phyloP scores from a whole-genome alignment of 2,888 invertebrate genomes.

The Dermolepida albohirtum region DNA sequence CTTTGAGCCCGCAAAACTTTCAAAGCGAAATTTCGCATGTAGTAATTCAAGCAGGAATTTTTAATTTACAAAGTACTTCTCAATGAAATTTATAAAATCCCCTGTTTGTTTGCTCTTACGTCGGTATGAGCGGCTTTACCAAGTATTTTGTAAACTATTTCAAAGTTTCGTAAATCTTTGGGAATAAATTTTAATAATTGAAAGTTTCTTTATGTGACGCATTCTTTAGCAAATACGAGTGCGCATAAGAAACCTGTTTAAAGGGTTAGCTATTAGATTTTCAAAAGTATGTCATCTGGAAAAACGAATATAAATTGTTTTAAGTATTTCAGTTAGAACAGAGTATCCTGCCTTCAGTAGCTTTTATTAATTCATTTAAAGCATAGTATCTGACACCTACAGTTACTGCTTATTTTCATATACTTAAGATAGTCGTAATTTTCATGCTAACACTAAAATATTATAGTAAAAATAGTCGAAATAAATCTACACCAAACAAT shows the following conservation, averaged over 20 bases:
- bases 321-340: no score
- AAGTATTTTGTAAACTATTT: slow-evolving; percentile 27
- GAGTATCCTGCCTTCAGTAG: no score
- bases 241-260: background rate
- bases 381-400: no score
- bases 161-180: slow-evolving; percentile 6
- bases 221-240: background rate
- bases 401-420: no score
- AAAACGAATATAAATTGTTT: no score
- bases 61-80: slow-evolving; percentile 31
- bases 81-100: slow-evolving; percentile 33
- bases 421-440: no score
- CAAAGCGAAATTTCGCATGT: slow-evolving; percentile 11
- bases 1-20: slow-evolving; percentile 26
- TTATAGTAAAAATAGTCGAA: no score
- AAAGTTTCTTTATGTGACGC: slow-evolving; percentile 7
- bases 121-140: slow-evolving; percentile 9
- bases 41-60: slow-evolving; percentile 31
- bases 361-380: no score
- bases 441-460: no score
- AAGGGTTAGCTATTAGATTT: no score
- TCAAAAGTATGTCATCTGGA: no score
- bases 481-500: no score
- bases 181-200: slow-evolving; percentile 19
- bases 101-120: slow-evolving; percentile 23